These are phyloP conservation scores for Trididemnum miniatum DNA, from an alignment of 23 tunicate species.

Conservation along the genomic window DNA sequence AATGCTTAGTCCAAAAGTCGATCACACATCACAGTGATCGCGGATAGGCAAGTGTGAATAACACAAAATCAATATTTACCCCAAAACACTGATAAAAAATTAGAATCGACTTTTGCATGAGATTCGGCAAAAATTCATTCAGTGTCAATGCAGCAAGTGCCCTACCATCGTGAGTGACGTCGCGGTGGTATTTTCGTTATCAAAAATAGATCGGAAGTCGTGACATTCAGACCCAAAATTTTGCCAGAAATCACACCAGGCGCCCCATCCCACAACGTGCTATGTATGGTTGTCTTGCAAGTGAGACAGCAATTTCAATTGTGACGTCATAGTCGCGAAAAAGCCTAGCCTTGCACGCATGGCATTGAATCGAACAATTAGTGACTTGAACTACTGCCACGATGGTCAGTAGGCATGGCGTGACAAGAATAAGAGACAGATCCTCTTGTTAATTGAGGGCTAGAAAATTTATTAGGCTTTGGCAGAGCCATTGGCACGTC, in stretches of 20 bases:
- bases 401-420: not conserved
- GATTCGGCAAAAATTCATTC: too few species aligned
- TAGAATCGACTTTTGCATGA: too few species aligned
- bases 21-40: too few species aligned
- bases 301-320: not conserved
- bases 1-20: too few species aligned
- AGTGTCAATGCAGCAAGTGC: too few species aligned
- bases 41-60: too few species aligned
- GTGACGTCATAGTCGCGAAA: not conserved
- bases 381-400: not conserved
- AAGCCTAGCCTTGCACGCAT: not conserved
- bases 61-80: too few species aligned
- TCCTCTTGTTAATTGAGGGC: not conserved
- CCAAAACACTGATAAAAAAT: too few species aligned
- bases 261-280: not conserved
- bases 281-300: not conserved
- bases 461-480: not conserved
- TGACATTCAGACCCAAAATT: too few species aligned
- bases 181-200: too few species aligned
- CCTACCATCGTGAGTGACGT: too few species aligned
- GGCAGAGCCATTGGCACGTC: not conserved
- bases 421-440: slow-evolving; percentile 8
- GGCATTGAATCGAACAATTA: slow-evolving; percentile 6
- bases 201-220: too few species aligned
- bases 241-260: not conserved